phyloP scores from a whole-genome alignment of 2,888 invertebrate genomes.

The Pyrochroa serraticornis region DNA sequence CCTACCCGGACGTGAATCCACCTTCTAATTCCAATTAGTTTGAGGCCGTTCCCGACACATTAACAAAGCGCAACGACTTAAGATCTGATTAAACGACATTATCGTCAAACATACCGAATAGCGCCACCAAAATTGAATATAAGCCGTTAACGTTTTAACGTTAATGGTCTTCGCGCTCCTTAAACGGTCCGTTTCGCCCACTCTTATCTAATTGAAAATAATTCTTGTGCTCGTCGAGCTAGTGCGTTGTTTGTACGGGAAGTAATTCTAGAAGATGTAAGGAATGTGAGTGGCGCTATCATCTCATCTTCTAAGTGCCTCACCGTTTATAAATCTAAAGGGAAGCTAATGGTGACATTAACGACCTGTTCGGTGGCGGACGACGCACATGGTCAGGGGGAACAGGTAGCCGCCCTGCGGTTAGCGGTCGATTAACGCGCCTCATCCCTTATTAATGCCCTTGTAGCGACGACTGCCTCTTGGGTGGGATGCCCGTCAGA shows the following conservation, averaged over 20 bases:
- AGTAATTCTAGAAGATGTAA: constrained; percentile 30
- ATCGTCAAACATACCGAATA: constrained; percentile 27
- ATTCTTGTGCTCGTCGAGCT: constrained; percentile 22
- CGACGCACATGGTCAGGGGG: constrained; percentile 26
- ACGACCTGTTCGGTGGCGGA: constrained; percentile 27
- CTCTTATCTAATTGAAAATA: constrained; percentile 33
- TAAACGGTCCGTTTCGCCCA: constrained; percentile 29
- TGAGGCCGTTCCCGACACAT: constrained; percentile 18
- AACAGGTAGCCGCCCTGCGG: constrained; percentile 32
- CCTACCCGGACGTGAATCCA: constrained; percentile 13
- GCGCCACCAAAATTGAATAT: constrained; percentile 29
- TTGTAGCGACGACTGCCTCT: constrained; percentile 14
- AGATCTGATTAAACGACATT: constrained; percentile 23
- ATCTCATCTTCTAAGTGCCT: constrained; percentile 30
- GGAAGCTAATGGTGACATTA: constrained; percentile 33
- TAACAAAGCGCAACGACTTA: constrained; percentile 23
- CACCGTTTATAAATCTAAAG: constrained; percentile 31
- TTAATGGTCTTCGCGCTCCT: constrained; percentile 28
- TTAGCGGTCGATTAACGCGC: constrained; percentile 31
- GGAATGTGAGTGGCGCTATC: constrained; percentile 31
- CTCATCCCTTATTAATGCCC: constrained; percentile 31
- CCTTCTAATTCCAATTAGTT: constrained; percentile 21
- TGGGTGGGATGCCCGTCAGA: constrained; percentile 24
- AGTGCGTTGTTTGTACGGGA: constrained; percentile 30
- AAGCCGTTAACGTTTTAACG: constrained; percentile 27